Percentiles rank a stretch among this genome's conserved stretches.
These are phyloP conservation scores for Istiophorus platypterus DNA, from an alignment of 2,113 vertebrate species.

Conservation along the genomic window DNA sequence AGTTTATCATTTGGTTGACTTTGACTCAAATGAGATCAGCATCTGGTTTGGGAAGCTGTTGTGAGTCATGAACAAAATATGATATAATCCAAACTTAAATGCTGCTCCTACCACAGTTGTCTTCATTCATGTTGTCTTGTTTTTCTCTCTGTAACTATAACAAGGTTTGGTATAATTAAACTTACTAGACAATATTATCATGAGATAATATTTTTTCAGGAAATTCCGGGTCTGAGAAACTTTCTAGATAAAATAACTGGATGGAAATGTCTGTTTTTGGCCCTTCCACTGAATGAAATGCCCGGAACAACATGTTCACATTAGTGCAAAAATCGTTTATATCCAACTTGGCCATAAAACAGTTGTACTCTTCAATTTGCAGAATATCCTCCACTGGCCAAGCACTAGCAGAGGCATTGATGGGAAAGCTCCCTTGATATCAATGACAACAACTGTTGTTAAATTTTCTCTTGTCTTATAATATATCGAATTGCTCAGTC, in stretches of 20 bases:
- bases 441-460: neutral
- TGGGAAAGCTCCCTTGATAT: neutral
- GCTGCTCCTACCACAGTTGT: neutral
- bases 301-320: neutral
- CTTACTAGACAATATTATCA: neutral
- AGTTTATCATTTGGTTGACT: constrained; percentile 1
- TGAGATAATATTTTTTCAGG: neutral
- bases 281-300: neutral
- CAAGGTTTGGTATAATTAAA: neutral
- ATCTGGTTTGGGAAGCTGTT: constrained; percentile 20
- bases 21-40: neutral
- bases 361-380: neutral
- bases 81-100: neutral
- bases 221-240: neutral
- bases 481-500: neutral
- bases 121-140: neutral
- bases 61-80: constrained; percentile 25
- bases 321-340: neutral
- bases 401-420: neutral
- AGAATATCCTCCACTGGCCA: neutral
- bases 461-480: neutral
- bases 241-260: neutral
- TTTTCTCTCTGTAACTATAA: neutral
- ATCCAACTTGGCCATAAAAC: neutral
- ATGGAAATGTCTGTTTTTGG: neutral